phyloP scores from a whole-genome alignment of 2,888 invertebrate species.

The Lumbricus terrestris region DNA sequence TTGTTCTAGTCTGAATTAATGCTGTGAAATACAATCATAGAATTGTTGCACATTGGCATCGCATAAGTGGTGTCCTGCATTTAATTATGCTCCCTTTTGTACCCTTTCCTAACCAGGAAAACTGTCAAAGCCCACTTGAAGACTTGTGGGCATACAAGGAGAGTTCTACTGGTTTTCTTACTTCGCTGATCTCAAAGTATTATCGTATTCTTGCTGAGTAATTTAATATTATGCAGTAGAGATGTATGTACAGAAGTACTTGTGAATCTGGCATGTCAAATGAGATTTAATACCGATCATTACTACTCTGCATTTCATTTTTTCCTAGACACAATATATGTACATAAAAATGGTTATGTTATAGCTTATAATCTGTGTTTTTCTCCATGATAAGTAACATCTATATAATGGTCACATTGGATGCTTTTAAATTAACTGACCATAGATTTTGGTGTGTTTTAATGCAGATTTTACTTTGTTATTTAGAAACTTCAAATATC shows the following conservation, averaged over 20 bases:
- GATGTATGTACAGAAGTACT: background rate
- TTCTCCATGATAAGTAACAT: too few species aligned
- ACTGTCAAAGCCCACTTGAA: background rate
- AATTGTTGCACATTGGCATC: background rate
- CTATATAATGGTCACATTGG: too few species aligned
- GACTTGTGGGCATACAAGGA: background rate
- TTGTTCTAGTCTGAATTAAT: background rate
- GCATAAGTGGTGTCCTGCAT: background rate
- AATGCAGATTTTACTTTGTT: too few species aligned
- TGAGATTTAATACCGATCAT: background rate
- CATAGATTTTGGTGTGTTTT: too few species aligned
- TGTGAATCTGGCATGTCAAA: background rate
- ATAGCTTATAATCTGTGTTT: too few species aligned
- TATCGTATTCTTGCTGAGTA: background rate
- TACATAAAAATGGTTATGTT: too few species aligned
- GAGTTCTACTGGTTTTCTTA: background rate
- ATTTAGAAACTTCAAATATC: too few species aligned
- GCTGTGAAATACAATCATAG: background rate
- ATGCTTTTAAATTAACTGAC: too few species aligned
- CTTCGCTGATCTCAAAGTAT: background rate
- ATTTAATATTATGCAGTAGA: background rate
- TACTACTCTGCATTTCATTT: background rate
- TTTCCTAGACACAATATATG: too few species aligned
- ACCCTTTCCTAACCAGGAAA: background rate
- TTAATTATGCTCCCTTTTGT: background rate